A percentile compares a stretch with the other conserved stretches of the same genome.
phyloP scores from a whole-genome alignment of 2,888 invertebrate genomes.

The Leptinotarsa rubiginosa region DNA sequence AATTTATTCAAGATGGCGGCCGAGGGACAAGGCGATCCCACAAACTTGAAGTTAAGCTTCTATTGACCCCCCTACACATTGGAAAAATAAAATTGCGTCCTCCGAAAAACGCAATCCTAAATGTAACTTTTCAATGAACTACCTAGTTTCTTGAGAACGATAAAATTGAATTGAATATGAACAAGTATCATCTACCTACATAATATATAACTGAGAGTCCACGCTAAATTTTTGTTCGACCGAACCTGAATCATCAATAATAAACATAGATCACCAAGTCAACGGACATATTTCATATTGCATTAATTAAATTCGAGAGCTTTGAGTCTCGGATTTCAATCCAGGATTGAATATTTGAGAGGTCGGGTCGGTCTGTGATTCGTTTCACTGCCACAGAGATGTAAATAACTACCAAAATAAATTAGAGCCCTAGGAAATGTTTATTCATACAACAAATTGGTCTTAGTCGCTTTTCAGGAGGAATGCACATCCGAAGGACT shows the following conservation, averaged over 20 bases:
- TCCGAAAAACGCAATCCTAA: too few relatives aligned
- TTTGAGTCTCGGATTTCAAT: slow-evolving; percentile 25
- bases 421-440: slow-evolving; percentile 23
- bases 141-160: not conserved
- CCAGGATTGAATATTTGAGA: slow-evolving; percentile 20
- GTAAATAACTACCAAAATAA: slow-evolving; percentile 26
- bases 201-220: too few relatives aligned
- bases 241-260: not conserved
- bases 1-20: too few relatives aligned
- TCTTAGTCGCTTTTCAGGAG: slow-evolving; percentile 20
- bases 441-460: slow-evolving; percentile 28
- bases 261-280: not conserved
- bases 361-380: slow-evolving; percentile 1
- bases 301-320: slow-evolving; percentile 23
- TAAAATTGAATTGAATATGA: not conserved
- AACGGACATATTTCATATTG: not conserved
- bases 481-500: slow-evolving; percentile 13
- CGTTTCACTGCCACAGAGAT: slow-evolving; percentile 15
- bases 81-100: too few relatives aligned
- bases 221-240: not conserved
- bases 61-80: too few relatives aligned
- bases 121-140: too few relatives aligned
- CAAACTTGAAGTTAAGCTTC: too few relatives aligned
- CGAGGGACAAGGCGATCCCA: too few relatives aligned
- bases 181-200: not conserved